Evolutionary conservation across 2,113 vertebrate species (phyloP), one percentile per base, ranked within the genome.

Genomic region (Pao palembangensis): DNA sequence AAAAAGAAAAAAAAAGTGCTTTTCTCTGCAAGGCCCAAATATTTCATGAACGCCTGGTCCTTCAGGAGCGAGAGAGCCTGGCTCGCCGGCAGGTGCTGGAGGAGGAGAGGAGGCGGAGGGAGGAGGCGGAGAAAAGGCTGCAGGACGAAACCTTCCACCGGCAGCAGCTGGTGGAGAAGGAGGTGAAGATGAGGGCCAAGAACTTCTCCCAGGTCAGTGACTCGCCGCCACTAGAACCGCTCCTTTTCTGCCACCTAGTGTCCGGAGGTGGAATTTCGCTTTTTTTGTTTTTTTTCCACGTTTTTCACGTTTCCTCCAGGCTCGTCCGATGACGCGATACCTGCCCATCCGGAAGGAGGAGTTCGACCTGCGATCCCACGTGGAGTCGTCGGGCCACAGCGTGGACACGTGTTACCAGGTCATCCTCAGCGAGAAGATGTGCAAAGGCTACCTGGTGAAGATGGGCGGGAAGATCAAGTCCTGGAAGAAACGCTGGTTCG

Each of bases 401-500:
- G 88, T 98, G n/a, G 97, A 98, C 15, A 97, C 93, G 5, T 99
- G 96, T 78, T 91, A 93, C 78, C 94, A 97, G 0, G 61, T 99
- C 72, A 93, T 96, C 69, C 87, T 99, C 51, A 93, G 89, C 0
- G 95, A 96, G 82, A 99, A 98, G 89, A 95, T 98, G 93, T 99
- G 97, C 73, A 95, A 94, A 42, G 96, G 96, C 73, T 95, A 96
- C 88, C 93, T 99, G 75, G 93, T 96, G 64, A 99, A 99, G 91
- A 99, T 99, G 97, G 97, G 97, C 0, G 97, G 97, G 55, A 98
- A 98, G 83, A 98, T 99, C 78, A 99, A 98, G 69, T 98, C 97
- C 0, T 99, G 97, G 97, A 98, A 94, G 90, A 98, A 98, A 56
- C 96, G 97, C 76, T 99, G 97, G 97, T 99, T 99, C 15, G 95